Base-by-base conservation (phyloP, 2,888 invertebrate genomes). In the Watsonalla binaria region DNA sequence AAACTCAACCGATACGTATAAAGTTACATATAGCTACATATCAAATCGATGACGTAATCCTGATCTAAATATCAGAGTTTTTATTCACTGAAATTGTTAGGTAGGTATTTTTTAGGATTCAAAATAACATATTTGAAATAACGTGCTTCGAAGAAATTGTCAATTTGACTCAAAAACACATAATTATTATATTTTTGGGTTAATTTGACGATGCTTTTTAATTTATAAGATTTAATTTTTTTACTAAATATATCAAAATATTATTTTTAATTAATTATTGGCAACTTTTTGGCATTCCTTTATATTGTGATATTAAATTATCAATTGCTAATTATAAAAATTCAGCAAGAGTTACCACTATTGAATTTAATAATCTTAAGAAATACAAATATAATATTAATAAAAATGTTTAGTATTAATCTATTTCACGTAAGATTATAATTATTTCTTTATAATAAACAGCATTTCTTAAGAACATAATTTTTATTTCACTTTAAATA, bases 201-300 rank as follows among this genome's bases (percentile, higher is more conserved):
- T 81, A 70, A 83, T 77, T 72, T 89, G 89, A 89, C 89, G 89
- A 88, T 84, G 76, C 74, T 47, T 24, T 11, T 47, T 47, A 33
- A 33, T 47, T 5, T 42, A 42, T 11, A 11, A 42, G 6, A 37
- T 8, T 37, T 8, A 4, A 1, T 4, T 37, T 6, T 6, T 6
- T 37, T 4, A 37, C 5, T 37, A 37, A 37, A 8, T 37, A 37
- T 37, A 5, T 6, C 7, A 35, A 5, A 35, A 35, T 6, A 11
- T 42, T 11, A 11, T 8, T 42, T 9, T 9, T 11, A 9, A 42
- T 11, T 11, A 2, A 11, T 42, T 9, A 6, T 2, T 5, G 2
- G 11, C 5, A 5, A 42, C 8, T 2, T 9, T 42, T 42, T 5
- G 11, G 11, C 8, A 42, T 42, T 42, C 11, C 42, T 9, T 37